phyloP scores from a whole-genome alignment of 2,113 vertebrate genomes.

The Acanthochromis polyacanthus region DNA sequence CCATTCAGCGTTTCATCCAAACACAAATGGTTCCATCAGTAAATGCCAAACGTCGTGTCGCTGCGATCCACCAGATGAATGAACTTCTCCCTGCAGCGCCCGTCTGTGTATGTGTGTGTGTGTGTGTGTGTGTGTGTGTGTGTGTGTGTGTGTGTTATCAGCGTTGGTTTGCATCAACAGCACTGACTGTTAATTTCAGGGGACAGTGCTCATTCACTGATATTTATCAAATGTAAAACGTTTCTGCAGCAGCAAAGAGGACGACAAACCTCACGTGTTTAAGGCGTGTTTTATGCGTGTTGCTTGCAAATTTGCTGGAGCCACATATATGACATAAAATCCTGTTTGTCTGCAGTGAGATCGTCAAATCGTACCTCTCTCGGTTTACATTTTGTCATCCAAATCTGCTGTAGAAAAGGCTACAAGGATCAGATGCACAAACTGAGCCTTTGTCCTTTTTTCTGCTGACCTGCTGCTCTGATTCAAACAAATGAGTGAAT shows the following conservation, averaged over 20 bases:
- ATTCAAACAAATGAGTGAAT: too few species aligned
- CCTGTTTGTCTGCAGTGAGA: too few species aligned
- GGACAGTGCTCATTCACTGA: constrained; percentile 45
- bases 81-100: constrained; percentile 19
- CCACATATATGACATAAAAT: neutral
- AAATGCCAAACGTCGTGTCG: constrained; percentile 54
- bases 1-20: constrained; percentile 36
- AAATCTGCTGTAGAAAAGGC: too few species aligned
- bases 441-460: too few species aligned
- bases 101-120: neutral
- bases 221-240: constrained; percentile 44
- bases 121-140: constrained; percentile 1
- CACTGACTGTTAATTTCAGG: constrained; percentile 44
- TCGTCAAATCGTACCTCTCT: too few species aligned
- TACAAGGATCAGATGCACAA: too few species aligned
- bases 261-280: neutral
- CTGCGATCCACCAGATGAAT: constrained; percentile 26
- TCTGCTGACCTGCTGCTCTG: too few species aligned
- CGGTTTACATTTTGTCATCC: too few species aligned
- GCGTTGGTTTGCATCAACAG: constrained; percentile 18
- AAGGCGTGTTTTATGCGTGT: neutral
- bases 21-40: constrained; percentile 21
- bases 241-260: neutral
- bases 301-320: neutral
- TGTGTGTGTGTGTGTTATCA: constrained; percentile 27